Evolutionary conservation across 2,888 invertebrate genomes (phyloP), one percentile per base, ranked within the genome.

Genomic region (Sympetrum striolatum): DNA sequence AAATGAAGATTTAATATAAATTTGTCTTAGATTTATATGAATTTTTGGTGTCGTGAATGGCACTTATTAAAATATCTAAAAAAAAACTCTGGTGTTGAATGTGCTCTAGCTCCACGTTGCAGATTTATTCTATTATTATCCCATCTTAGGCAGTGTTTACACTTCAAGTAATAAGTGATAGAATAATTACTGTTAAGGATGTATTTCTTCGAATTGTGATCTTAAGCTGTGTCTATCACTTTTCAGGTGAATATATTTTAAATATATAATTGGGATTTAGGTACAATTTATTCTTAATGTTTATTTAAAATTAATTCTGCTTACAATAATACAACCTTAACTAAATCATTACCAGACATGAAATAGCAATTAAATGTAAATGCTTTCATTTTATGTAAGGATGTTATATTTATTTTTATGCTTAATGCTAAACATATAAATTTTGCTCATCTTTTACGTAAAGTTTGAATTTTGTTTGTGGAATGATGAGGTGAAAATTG

Each of bases 1-100:
- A 86, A 86, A 86, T 86, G 86, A 86, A 86, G 86, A 86, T 86
- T 86, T 86, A 86, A 86, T 86, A 86, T 86, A 86, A 86, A 86
- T 86, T 86, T 86, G 86, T 86, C 86, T 86, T 86, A 86, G 86
- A 86, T 86, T 86, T 86, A 86, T 86, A 86, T 64, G 86, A 60
- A 86, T 86, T 86, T 86, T 86, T 60, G 60, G 58, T 58, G 58
- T 60, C 58, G n/a, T 86, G 58, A 60, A 31, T 86, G 86, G 37
- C 86, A 86, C 86, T 86, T 86, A 86, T 86, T 86, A 86, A 86
- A 86, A 86, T 86, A n/a, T 86, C 35, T 86, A 60, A 86, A 86
- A 86, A n/a, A 82, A 82, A 86, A 86, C 73, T 31, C 73, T 73
- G 73, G 73, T 86, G 86, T 86, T 86, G 86, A 86, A 86, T 86